phyloP scores from a whole-genome alignment of 2,797 vertebrate species.

The Dryobates pubescens region DNA sequence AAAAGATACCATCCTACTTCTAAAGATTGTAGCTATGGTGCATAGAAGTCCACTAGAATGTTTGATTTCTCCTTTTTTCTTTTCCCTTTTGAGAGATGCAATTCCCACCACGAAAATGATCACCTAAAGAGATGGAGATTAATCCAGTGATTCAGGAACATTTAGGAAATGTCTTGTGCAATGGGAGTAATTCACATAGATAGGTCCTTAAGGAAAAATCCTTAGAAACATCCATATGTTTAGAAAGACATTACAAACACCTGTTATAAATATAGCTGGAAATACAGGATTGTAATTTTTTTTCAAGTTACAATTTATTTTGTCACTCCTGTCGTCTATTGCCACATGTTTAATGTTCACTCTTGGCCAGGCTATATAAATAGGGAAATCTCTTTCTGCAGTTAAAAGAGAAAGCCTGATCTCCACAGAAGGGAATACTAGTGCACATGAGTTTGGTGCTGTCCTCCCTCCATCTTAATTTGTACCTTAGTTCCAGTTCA shows the following conservation, averaged over 20 bases:
- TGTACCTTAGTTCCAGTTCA: background rate
- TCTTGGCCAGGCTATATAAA: background rate
- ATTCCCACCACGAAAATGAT: slow-evolving; percentile 7
- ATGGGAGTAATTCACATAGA: slow-evolving; percentile 32
- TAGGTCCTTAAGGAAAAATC: slow-evolving; percentile 33
- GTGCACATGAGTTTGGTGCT: background rate
- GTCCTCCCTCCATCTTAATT: background rate
- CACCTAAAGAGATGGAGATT: slow-evolving; percentile 14
- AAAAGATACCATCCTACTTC: background rate
- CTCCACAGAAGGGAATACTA: background rate
- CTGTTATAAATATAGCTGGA: background rate
- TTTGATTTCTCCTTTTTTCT: background rate
- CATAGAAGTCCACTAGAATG: background rate
- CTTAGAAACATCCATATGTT: slow-evolving; percentile 28
- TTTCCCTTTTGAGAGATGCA: slow-evolving; percentile 13
- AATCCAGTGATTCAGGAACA: slow-evolving; percentile 15
- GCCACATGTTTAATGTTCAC: background rate
- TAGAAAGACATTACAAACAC: slow-evolving; percentile 24
- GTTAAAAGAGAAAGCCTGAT: background rate
- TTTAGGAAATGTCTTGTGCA: slow-evolving; percentile 36
- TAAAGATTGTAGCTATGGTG: background rate
- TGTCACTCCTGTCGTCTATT: background rate
- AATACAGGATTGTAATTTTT: background rate
- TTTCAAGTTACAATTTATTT: background rate
- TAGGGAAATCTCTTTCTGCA: background rate